Percentiles rank a stretch among this genome's conserved stretches.
These are phyloP conservation scores for Rhyacophila brunnea DNA, from an alignment of 1,140 invertebrate species.

Conservation along the genomic window DNA sequence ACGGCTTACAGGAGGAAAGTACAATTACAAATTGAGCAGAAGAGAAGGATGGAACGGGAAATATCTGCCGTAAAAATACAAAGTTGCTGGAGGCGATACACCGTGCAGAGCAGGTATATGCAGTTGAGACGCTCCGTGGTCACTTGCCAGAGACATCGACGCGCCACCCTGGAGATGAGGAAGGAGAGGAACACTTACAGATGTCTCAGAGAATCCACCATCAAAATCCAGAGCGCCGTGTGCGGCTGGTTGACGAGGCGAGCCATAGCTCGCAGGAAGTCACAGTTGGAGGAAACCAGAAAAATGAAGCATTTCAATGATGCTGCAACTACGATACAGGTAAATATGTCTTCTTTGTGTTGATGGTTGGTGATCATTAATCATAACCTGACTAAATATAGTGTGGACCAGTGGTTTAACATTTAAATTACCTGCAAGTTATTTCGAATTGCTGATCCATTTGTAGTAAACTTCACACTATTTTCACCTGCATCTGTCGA, in stretches of 20 bases:
- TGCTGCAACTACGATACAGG: slow-evolving; percentile 65
- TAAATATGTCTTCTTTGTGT: slow-evolving; percentile 1
- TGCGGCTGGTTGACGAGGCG: slow-evolving; percentile 55
- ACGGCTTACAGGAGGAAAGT: slow-evolving; percentile 41
- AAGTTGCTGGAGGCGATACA: slow-evolving; percentile 60
- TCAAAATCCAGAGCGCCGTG: slow-evolving; percentile 47
- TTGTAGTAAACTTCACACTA: too few species aligned
- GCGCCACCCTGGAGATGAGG: slow-evolving; percentile 43
- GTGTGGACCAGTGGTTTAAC: too few species aligned
- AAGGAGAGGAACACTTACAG: slow-evolving; percentile 34
- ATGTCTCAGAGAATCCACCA: slow-evolving; percentile 24
- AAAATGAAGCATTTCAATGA: neutral
- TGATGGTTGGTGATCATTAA: too few species aligned
- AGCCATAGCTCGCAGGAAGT: slow-evolving; percentile 40
- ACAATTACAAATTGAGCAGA: neutral
- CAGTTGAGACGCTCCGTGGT: slow-evolving; percentile 39
- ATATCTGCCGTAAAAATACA: slow-evolving; percentile 61
- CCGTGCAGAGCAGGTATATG: slow-evolving; percentile 40
- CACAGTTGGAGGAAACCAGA: slow-evolving; percentile 24
- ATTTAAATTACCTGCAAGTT: too few species aligned
- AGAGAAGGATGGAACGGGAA: slow-evolving; percentile 41
- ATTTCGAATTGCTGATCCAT: too few species aligned
- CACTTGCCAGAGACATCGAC: slow-evolving; percentile 51
- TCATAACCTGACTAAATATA: too few species aligned
- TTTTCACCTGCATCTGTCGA: too few species aligned